Conservation (phyloP, 2,797 vertebrate species). For the Glyptemys insculpta region DNA sequence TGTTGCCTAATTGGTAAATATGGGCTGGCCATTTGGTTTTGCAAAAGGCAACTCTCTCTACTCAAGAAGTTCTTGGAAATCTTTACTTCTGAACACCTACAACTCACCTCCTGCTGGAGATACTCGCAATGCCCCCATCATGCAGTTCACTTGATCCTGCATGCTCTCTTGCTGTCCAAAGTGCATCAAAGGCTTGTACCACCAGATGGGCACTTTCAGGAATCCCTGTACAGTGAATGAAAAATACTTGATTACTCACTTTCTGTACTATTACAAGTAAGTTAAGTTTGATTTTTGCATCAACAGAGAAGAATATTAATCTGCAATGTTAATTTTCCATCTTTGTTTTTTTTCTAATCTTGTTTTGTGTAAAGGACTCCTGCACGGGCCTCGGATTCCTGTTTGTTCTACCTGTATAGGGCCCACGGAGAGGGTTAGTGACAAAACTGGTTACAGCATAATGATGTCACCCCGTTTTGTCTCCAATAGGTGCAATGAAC, state of each 20-base stretch:
- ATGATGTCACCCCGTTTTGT: background rate
- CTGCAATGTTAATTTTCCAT: background rate
- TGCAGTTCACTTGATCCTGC: conserved; percentile 56
- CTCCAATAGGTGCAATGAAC: background rate
- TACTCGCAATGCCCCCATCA: conserved; percentile 53
- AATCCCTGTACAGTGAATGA: conserved; percentile 84
- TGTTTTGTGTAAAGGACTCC: background rate
- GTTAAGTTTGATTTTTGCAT: background rate
- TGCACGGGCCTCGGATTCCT: background rate
- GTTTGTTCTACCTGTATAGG: background rate
- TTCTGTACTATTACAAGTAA: background rate
- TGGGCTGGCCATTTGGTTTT: background rate
- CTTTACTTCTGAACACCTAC: background rate
- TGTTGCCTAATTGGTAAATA: background rate
- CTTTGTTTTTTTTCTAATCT: background rate
- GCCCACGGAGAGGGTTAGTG: background rate
- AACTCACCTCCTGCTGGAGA: conserved; percentile 58
- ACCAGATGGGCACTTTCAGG: conserved; percentile 90
- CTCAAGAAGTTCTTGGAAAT: background rate
- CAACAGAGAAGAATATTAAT: background rate
- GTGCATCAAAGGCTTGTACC: conserved; percentile 66
- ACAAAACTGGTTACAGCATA: background rate
- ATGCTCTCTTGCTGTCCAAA: background rate
- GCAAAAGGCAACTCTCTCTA: background rate
- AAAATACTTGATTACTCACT: background rate